Evolutionary conservation across 2,113 vertebrate species (phyloP), one percentile per base, ranked within the genome.

Genomic region (Xiphophorus couchianus): DNA sequence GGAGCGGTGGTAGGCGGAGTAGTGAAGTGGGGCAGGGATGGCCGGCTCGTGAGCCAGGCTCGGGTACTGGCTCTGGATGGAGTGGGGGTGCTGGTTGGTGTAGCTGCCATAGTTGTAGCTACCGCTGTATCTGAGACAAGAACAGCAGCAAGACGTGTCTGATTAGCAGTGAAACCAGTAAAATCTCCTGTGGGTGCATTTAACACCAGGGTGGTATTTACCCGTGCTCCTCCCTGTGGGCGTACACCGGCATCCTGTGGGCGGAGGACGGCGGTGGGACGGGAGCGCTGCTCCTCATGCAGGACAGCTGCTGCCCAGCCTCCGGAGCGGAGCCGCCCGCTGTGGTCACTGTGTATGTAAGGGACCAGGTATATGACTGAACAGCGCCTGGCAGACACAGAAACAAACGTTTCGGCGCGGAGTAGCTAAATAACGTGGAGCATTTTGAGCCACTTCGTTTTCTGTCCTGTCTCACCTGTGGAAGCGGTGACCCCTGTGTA

Each of bases 331-430:
- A 95, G 4, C 96, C 95, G 19, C 97, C 97, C 63, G 97, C 97
- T 30, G 97, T 98, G 54, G 98, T 99, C 94, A 99, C 97, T 48
- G 98, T 99, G 92, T 99, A 99, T n/a, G 98, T 99, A 87, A 99
- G 97, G 81, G 98, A 99, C 98, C 98, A 99, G 0, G 97, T 99
- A 86, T 99, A 99, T 87, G 98, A 99, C 92, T 99, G 98, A 97
- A 99, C 97, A 76, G 97, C 96, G 86, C 97, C 98, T 99, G 94
- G 89, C 89, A 89, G 92, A 94, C 91, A 92, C 87, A 91, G 84
- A 91, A 71, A 90, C 72, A 90, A 79, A 85, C 74, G 86, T 86
- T 84, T 90, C 89, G 88, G 88, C 74, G 79, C 76, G 70, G 73
- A 82, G 76, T 33, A 81, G 77, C 80, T 86, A 84, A 64, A 73